phyloP scores from a whole-genome alignment of 2,797 vertebrate species.

The Xenopus petersii region DNA sequence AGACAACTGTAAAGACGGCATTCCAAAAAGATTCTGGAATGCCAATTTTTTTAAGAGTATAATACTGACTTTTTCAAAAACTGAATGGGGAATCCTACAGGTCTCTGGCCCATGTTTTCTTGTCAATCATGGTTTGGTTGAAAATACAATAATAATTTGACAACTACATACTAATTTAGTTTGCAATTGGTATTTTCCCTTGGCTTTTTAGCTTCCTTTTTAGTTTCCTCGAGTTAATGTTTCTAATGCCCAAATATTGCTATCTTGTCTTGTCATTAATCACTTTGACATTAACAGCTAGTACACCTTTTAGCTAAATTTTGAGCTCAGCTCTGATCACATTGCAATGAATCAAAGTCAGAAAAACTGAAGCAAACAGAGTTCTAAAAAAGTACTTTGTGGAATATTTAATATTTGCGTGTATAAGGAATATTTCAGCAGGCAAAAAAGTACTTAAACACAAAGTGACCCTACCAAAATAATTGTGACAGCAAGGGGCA shows the following conservation, averaged over 20 bases:
- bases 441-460: no score
- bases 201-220: slow-evolving; percentile 74
- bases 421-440: slow-evolving; percentile 1
- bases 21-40: no score
- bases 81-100: no score
- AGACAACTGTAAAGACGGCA: no score
- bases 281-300: slow-evolving; percentile 82
- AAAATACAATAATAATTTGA: background rate
- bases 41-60: no score
- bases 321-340: slow-evolving; percentile 58
- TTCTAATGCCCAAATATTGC: slow-evolving; percentile 64
- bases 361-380: slow-evolving; percentile 43
- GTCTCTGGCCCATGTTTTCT: no score
- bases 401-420: slow-evolving; percentile 16
- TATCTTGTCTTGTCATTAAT: slow-evolving; percentile 85
- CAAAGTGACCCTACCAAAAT: background rate
- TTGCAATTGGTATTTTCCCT: slow-evolving; percentile 68
- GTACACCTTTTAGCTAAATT: slow-evolving; percentile 58
- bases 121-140: no score
- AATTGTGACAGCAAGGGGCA: background rate
- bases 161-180: slow-evolving; percentile 17
- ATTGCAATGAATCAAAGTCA: slow-evolving; percentile 59
- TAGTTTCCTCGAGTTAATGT: slow-evolving; percentile 55
- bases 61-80: no score
- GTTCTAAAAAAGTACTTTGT: slow-evolving; percentile 48